These are phyloP conservation scores for Archips xylosteana DNA, from an alignment of 2,888 invertebrate species.

Conservation along the genomic window DNA sequence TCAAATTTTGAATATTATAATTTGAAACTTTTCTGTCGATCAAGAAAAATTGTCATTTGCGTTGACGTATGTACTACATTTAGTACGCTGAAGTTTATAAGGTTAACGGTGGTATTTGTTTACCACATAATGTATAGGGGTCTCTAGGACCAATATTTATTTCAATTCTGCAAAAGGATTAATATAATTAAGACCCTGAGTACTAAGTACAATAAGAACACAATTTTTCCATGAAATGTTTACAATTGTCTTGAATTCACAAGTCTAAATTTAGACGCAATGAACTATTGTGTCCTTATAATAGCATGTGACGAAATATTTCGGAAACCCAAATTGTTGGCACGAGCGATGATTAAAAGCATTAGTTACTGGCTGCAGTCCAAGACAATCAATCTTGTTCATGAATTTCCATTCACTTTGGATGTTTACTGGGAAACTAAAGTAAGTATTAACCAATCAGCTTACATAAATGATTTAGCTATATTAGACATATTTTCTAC, in stretches of 20 bases:
- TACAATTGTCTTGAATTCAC: neutral
- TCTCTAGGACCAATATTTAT: no score
- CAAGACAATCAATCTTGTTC: slow-evolving; percentile 20
- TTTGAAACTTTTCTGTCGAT: no score
- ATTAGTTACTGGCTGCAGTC: slow-evolving; percentile 27
- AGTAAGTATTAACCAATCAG: neutral
- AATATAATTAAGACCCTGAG: neutral
- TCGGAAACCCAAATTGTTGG: slow-evolving; percentile 16
- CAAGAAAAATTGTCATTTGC: no score
- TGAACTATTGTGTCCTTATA: neutral
- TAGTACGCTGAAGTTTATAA: no score
- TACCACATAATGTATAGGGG: no score
- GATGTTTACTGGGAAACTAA: neutral
- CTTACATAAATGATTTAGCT: neutral
- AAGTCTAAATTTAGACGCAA: neutral
- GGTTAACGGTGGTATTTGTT: no score
- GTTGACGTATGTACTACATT: no score
- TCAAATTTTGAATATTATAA: no score
- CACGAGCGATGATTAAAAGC: slow-evolving; percentile 37
- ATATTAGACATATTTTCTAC: no score
- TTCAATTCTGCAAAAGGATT: no score
- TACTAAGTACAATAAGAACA: neutral
- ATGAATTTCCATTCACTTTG: slow-evolving; percentile 5
- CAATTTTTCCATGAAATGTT: neutral
- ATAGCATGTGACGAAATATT: slow-evolving; percentile 4